Base-by-base conservation (phyloP, 2,113 vertebrate species). In the Notarius quadriscutis region DNA sequence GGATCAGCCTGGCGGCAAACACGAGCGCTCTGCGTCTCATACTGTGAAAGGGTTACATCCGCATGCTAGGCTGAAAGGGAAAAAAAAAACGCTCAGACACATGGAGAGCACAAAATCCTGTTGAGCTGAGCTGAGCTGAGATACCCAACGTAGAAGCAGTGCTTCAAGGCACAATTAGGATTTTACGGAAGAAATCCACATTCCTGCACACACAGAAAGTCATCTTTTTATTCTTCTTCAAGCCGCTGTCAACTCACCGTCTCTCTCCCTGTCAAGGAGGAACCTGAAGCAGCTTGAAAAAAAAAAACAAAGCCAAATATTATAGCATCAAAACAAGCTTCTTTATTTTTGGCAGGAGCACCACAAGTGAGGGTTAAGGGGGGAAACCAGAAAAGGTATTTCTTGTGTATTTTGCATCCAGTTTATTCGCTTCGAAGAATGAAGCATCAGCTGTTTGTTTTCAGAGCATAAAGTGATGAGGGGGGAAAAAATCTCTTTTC, bases 131-230 rank as follows among this genome's bases (percentile, higher is more conserved):
- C 92, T 86, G 91, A 95, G 94, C 94, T 90, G 85, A 94, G 94
- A 93, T 95, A 95, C 93, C 94, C 94, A 94, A 84, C 88, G 92
- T 90, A 89, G 89, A 88, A 95, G 92, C 93, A 95, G 94, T 93
- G 95, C 95, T 96, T 94, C 93, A 91, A 96, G 95, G 95, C 95
- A 96, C 95, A 96, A 96, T 96, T 96, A 96, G 95, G 95, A 96
- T 96, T 96, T 96, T 95, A 96, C 93, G 94, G 95, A 93, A 93
- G 94, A 95, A 95, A 96, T 95, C 94, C 95, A 95, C 95, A 96
- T 96, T 95, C 95, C 95, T 92, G 94, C 93, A 95, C 95, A 95
- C 94, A 95, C 60, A 91, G 89, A 95, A 95, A 94, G 91, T 93
- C 91, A 89, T 95, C 94, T 94, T 92, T 91, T 95, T 95, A 94